Conservation (phyloP, 1,140 invertebrate species). For the Metopolophium dirhodum region DNA sequence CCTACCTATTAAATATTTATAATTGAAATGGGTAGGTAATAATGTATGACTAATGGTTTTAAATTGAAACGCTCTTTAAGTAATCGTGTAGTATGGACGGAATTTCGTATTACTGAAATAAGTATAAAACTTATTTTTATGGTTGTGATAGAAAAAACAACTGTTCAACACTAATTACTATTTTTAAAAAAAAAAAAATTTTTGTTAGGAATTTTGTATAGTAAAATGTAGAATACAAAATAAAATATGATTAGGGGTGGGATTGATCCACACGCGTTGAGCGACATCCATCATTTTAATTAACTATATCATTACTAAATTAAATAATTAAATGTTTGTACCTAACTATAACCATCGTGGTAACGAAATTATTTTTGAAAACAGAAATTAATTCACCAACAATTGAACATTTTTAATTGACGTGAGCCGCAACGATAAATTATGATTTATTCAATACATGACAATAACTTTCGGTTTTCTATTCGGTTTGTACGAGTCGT, state of each 20-base stretch:
- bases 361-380: background rate
- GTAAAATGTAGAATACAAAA: background rate
- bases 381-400: background rate
- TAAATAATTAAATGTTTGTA: background rate
- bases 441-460: background rate
- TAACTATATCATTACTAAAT: background rate
- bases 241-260: background rate
- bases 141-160: background rate
- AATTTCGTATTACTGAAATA: background rate
- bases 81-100: background rate
- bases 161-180: background rate
- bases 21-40: background rate
- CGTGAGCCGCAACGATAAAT: background rate
- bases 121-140: background rate
- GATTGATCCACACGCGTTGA: too few species aligned
- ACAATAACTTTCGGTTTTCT: background rate
- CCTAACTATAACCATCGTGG: background rate
- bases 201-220: background rate
- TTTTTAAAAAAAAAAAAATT: too few species aligned
- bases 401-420: background rate
- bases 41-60: background rate
- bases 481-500: background rate
- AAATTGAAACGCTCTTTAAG: background rate
- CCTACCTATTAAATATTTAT: background rate
- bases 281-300: background rate